Evolutionary conservation across 2,888 invertebrate genomes (phyloP).

Genomic region (Agonopterix subpropinquella): DNA sequence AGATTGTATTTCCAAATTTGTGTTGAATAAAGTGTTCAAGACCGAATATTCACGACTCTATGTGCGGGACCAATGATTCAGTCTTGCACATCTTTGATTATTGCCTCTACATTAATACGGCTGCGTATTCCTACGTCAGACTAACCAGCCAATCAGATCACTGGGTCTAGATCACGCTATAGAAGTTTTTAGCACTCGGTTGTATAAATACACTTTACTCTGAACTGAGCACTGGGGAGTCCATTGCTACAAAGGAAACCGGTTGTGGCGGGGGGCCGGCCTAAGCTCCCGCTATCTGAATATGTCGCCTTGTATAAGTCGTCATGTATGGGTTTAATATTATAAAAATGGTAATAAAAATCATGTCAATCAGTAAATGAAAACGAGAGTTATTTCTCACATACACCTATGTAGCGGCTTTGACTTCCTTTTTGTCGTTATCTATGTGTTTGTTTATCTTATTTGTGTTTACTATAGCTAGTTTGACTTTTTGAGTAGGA

Average conservation of each 20-base stretch:
- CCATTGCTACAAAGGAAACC: slow-evolving; percentile 39
- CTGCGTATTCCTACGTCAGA: slow-evolving; percentile 11
- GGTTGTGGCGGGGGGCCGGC: slow-evolving; percentile 42
- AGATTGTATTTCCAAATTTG: too few species aligned
- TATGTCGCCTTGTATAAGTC: slow-evolving; percentile 28
- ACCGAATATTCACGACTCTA: too few species aligned
- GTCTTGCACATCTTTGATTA: too few species aligned
- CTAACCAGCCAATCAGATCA: slow-evolving; percentile 24
- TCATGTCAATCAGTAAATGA: slow-evolving; percentile 25
- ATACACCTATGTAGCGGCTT: slow-evolving; percentile 37
- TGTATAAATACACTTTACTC: slow-evolving; percentile 18
- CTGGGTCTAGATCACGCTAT: slow-evolving; percentile 44
- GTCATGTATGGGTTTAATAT: slow-evolving; percentile 34
- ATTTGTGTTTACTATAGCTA: too few species aligned
- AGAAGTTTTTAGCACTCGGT: slow-evolving; percentile 26
- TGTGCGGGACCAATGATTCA: too few species aligned
- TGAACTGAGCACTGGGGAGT: slow-evolving; percentile 24
- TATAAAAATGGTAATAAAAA: slow-evolving; percentile 25
- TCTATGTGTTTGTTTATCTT: not conserved
- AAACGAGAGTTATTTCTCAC: slow-evolving; percentile 34
- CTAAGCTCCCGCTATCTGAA: slow-evolving; percentile 39
- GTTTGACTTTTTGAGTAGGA: too few species aligned
- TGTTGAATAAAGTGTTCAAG: too few species aligned
- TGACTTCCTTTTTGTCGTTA: slow-evolving; percentile 33
- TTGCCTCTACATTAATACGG: not conserved